phyloP scores from a whole-genome alignment of 2,113 vertebrate genomes.

The Hassar affinis region DNA sequence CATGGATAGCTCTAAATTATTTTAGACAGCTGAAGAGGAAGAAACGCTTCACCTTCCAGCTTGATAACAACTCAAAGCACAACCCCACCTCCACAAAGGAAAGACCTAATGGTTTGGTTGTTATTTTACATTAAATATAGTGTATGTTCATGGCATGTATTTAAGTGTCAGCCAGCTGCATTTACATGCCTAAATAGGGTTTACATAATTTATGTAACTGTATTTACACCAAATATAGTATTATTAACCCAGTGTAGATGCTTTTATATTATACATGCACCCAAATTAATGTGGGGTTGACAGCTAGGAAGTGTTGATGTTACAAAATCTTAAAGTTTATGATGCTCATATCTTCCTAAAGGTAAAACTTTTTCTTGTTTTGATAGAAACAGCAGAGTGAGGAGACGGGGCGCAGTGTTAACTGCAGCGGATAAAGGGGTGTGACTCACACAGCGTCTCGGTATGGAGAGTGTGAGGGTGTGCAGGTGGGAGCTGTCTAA shows the following conservation, averaged over 20 bases:
- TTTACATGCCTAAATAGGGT: not conserved
- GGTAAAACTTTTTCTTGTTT: not conserved
- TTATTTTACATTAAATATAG: too few species aligned
- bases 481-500: slow-evolving; percentile 63
- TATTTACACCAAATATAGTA: not conserved
- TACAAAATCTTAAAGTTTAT: not conserved
- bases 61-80: too few species aligned
- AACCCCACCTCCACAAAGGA: too few species aligned
- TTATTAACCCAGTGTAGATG: too few species aligned
- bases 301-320: not conserved
- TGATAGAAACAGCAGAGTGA: not conserved
- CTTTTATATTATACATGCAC: not conserved
- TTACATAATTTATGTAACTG: not conserved
- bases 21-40: too few species aligned
- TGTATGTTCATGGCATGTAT: too few species aligned
- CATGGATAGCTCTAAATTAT: too few species aligned
- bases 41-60: too few species aligned
- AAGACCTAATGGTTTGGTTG: too few species aligned
- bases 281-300: not conserved
- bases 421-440: slow-evolving; percentile 54
- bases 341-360: not conserved
- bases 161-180: too few species aligned
- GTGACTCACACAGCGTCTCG: slow-evolving; percentile 63
- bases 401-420: slow-evolving; percentile 35
- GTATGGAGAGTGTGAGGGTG: slow-evolving; percentile 60